Evolutionary conservation across 2,113 vertebrate species (phyloP), one percentile per base, ranked within the genome.

Genomic region (Dipodomys ordii): DNA sequence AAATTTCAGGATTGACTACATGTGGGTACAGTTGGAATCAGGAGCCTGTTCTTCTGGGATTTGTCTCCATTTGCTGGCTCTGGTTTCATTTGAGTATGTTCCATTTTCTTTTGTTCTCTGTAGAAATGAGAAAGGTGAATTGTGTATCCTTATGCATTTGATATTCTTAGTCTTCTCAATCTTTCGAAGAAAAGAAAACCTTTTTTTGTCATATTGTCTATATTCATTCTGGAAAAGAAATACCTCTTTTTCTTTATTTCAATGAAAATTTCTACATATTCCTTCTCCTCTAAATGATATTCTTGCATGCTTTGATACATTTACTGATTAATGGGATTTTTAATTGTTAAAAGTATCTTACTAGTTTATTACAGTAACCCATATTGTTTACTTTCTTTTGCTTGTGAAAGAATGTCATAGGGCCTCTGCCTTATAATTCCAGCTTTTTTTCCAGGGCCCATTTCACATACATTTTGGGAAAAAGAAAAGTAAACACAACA

Each of bases 271-370:
- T 35, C 2, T 62, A 74, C 16, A 28, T 86, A 65, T 4, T 44
- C 16, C 23, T 84, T 44, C 67, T 69, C 27, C 64, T 91, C 60
- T 88, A 30, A 73, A 80, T 69, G 57, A 32, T 76, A 57, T 16
- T 32, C 22, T 53, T 87, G 15, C 53, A 57, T 57, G 53, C 15
- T 57, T 57, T 57, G 53, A 57, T 57, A 57, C 15, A 15, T 15
- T 16, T 57, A 57, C 53, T 57, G 53, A 20, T 39, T 32, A 30
- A 20, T 80, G 28, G 9, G 53, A 69, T 68, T 71, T 84, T 87
- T 90, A 39, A 92, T 85, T 90, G 12, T 78, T 88, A 85, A n/a
- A 92, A 90, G 30, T n/a, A 49, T 2, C 1, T 22, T 82, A 69
- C 20, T 4, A 64, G 20, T 88, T 85, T 91, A 32, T 85, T 57